Evolutionary conservation across 2,113 vertebrate species (phyloP), one percentile per base, ranked within the genome.

Genomic region (Spermophilus dauricus): DNA sequence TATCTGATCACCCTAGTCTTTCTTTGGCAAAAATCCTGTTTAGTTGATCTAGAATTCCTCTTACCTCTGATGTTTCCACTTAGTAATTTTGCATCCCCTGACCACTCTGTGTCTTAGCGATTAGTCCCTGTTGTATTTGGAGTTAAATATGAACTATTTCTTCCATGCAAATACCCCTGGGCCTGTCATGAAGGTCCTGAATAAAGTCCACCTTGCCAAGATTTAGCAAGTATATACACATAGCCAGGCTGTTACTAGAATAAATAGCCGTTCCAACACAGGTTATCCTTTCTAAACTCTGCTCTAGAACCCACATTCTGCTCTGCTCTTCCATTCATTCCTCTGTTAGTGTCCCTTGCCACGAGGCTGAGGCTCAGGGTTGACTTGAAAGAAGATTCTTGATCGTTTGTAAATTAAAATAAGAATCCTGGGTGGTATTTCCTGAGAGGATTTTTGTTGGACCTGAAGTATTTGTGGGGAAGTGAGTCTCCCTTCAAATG

Each of bases 401-500:
- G 45, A 70, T 24, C 24, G 22, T 61, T 30, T 56, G 34, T 42
- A 61, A 83, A 92, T 87, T 95, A 80, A 91, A 91, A 63, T 39
- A 75, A 86, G 70, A 92, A 85, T 85, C 48, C 78, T 26, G 13
- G 42, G 58, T 42, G 18, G 28, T 72, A 80, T 78, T 97, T 95
- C 53, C 84, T 72, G 17, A 67, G 37, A 73, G 86, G 26, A 20
- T 75, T 87, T 92, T 77, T 13, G 18, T 26, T 77, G 87, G 81
- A 72, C 92, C 81, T 65, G 37, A 72, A 96, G 32, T 69, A 56
- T 81, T 84, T 82, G 14, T 22, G n/a, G 37, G 87, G 45, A 94
- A 90, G 63, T 45, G 53, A 81, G 30, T 96, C 94, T 96, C 97
- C 85, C 91, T 97, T 94, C 92, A 96, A 97, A 98, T 89, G 80